A percentile compares a stretch with the other conserved stretches of the same genome.
Conservation (phyloP, 2,113 vertebrate species). For the Erpornis zantholeuca region DNA sequence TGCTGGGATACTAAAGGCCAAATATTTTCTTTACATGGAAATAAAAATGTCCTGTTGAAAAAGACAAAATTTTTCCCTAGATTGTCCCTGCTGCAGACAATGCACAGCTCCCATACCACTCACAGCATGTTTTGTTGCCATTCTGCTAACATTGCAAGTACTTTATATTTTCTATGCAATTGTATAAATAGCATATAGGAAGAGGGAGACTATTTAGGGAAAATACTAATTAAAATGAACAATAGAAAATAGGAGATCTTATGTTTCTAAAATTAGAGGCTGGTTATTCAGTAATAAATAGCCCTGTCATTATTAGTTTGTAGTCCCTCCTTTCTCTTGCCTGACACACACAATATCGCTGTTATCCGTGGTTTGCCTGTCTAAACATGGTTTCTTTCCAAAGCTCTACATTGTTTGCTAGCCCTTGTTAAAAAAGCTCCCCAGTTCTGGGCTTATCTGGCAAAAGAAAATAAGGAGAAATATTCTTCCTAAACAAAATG, state of each 20-base stretch:
- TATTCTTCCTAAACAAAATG: slow-evolving; percentile 28
- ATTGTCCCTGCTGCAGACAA: slow-evolving; percentile 35
- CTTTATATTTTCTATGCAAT: slow-evolving; percentile 65
- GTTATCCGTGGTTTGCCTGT: slow-evolving; percentile 65
- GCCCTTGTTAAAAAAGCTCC: slow-evolving; percentile 42
- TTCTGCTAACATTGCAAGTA: slow-evolving; percentile 66
- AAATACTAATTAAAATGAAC: slow-evolving; percentile 82
- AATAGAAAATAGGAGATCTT: slow-evolving; percentile 70
- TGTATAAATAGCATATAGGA: slow-evolving; percentile 76
- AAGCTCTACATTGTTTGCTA: slow-evolving; percentile 55
- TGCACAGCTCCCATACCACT: slow-evolving; percentile 3
- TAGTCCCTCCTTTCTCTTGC: slow-evolving; percentile 49
- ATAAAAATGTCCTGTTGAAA: background rate
- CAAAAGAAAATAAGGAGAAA: slow-evolving; percentile 35
- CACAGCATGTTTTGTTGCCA: background rate
- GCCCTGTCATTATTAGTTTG: slow-evolving; percentile 71
- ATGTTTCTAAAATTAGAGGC: slow-evolving; percentile 78
- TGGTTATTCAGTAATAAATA: slow-evolving; percentile 74
- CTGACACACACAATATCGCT: slow-evolving; percentile 58
- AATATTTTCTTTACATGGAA: background rate
- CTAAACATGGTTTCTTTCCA: slow-evolving; percentile 70
- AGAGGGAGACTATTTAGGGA: slow-evolving; percentile 71
- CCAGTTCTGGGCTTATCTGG: slow-evolving; percentile 44
- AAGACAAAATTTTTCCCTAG: slow-evolving; percentile 4
- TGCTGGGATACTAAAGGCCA: background rate